phyloP scores from a whole-genome alignment of 2,888 invertebrate species.

The Lasioglossum malachurum region DNA sequence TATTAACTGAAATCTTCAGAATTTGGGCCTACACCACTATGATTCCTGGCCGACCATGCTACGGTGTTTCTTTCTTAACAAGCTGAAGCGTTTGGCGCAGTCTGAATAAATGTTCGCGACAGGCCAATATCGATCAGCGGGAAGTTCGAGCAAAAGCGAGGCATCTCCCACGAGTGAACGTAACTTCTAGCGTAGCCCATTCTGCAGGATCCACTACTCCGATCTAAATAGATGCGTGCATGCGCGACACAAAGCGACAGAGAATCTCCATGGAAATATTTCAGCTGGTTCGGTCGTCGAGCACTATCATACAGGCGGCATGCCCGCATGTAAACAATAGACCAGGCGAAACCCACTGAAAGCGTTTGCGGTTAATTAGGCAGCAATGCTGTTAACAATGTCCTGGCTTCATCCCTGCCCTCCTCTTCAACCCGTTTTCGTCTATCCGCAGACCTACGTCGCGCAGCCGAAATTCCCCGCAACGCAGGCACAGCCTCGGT shows the following conservation, averaged over 20 bases:
- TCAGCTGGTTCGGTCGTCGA: constrained; percentile 72
- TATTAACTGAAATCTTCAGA: no score
- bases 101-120: constrained; percentile 18
- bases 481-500: constrained; percentile 37
- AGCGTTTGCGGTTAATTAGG: constrained; percentile 81
- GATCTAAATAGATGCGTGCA: constrained; percentile 45
- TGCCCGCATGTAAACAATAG: constrained; percentile 77
- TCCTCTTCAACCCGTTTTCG: constrained; percentile 48
- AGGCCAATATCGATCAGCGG: background rate
- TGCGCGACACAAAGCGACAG: constrained; percentile 60
- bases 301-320: constrained; percentile 71
- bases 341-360: constrained; percentile 74
- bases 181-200: constrained; percentile 44
- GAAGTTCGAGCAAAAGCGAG: constrained; percentile 8
- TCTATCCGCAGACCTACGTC: constrained; percentile 55
- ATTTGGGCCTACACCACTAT: no score
- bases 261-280: constrained; percentile 75
- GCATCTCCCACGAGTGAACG: constrained; percentile 48
- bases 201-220: constrained; percentile 31
- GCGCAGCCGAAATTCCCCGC: constrained; percentile 53
- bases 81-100: background rate
- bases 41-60: no score
- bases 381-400: constrained; percentile 79
- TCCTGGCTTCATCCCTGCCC: constrained; percentile 65
- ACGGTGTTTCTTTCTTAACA: background rate